A percentile compares a stretch with the other conserved stretches of the same genome.
Conservation (phyloP, 2,113 vertebrate species). For the Lophius piscatorius region DNA sequence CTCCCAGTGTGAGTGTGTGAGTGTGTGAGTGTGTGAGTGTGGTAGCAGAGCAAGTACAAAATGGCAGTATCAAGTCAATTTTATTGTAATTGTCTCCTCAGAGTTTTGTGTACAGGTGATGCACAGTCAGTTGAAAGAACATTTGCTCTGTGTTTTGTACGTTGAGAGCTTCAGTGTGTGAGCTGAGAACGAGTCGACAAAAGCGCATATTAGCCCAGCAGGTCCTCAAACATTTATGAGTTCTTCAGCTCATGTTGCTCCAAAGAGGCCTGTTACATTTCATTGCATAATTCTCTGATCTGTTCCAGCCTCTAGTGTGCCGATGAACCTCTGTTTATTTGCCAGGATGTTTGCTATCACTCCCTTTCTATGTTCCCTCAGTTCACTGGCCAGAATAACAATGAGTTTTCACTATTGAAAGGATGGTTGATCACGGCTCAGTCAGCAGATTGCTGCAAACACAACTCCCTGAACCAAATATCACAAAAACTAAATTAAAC, state of each 20-base stretch:
- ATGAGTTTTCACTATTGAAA: conserved; percentile 62
- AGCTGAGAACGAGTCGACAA: conserved; percentile 45
- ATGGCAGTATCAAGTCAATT: not conserved
- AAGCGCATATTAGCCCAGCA: conserved; percentile 57
- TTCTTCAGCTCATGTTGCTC: conserved; percentile 72
- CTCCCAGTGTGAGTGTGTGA: not conserved
- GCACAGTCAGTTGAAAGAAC: conserved; percentile 17
- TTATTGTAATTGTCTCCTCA: conserved; percentile 12
- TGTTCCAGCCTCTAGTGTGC: conserved; percentile 53
- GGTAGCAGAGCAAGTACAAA: conserved; percentile 1
- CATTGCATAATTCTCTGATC: conserved; percentile 68
- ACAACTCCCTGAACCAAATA: conserved; percentile 17
- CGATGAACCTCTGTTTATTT: conserved; percentile 64
- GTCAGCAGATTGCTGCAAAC: conserved; percentile 34
- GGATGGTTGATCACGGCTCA: conserved; percentile 29
- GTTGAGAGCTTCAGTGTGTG: conserved; percentile 29
- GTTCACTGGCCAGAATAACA: conserved; percentile 61
- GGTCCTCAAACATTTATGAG: conserved; percentile 78
- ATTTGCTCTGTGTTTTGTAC: conserved; percentile 34
- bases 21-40: conserved; percentile 8
- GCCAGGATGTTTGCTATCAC: conserved; percentile 62
- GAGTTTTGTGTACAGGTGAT: conserved; percentile 26
- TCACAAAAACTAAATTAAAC: not conserved
- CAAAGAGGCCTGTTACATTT: conserved; percentile 72
- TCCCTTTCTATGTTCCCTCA: conserved; percentile 47